phyloP scores from a whole-genome alignment of 2,113 vertebrate genomes.

The Odobenus rosmarus region DNA sequence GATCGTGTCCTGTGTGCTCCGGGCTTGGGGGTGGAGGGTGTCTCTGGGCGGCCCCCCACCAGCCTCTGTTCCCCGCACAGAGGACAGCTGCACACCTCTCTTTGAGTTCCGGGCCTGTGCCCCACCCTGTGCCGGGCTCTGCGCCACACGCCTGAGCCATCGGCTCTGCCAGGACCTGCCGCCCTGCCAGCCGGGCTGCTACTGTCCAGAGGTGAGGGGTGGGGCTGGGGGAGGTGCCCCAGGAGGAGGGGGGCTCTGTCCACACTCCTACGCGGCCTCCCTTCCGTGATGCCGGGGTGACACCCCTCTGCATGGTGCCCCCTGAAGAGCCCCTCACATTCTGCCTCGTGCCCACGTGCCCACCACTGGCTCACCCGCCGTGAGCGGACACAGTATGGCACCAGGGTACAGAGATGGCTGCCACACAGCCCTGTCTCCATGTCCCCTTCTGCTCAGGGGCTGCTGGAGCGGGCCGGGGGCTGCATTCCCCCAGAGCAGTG shows the following conservation, averaged over 20 bases:
- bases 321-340: background rate
- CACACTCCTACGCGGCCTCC: background rate
- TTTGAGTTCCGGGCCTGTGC: constrained; percentile 89
- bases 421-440: fast-evolving
- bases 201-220: constrained; percentile 90
- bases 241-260: background rate
- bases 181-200: constrained; percentile 91
- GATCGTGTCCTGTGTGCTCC: background rate
- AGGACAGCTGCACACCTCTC: constrained; percentile 79
- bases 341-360: background rate
- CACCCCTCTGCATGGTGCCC: too few species aligned
- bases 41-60: background rate
- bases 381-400: fast-evolving
- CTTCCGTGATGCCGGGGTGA: fast-evolving
- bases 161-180: constrained; percentile 83
- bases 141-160: constrained; percentile 80
- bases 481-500: constrained; percentile 87
- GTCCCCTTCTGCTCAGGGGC: constrained; percentile 83
- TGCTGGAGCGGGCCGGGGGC: constrained; percentile 88
- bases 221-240: background rate
- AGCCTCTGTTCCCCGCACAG: background rate
- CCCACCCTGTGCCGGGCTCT: constrained; percentile 89
- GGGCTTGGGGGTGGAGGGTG: background rate
- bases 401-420: fast-evolving
- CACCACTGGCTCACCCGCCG: background rate